A percentile compares a stretch with the other conserved stretches of the same genome.
phyloP scores from a whole-genome alignment of 2,797 vertebrate species.

The Coreius guichenoti region DNA sequence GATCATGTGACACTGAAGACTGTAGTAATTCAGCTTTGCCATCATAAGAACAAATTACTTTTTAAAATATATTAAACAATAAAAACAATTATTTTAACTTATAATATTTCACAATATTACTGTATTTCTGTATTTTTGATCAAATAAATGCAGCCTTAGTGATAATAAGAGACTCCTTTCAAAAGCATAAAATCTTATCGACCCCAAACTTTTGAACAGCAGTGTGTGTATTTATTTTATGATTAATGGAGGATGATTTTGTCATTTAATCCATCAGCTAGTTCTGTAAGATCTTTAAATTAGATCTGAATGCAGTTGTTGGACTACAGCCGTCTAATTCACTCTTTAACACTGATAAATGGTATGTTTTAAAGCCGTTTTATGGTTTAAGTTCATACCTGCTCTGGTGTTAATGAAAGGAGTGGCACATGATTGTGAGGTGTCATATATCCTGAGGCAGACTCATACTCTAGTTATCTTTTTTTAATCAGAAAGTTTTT shows the following conservation, averaged over 20 bases:
- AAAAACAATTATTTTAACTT: background rate
- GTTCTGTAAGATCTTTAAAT: background rate
- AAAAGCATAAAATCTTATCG: background rate
- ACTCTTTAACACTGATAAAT: background rate
- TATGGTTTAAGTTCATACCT: conserved; percentile 16
- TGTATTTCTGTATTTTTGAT: background rate
- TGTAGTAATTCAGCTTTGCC: background rate
- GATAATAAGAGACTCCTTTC: background rate
- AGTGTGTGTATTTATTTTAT: background rate
- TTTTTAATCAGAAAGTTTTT: conserved; percentile 1
- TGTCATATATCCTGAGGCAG: conserved; percentile 36
- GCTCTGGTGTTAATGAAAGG: conserved; percentile 7
- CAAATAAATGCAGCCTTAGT: no score
- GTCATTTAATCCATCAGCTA: background rate
- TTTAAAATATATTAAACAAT: background rate
- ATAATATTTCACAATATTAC: background rate
- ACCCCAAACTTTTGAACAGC: background rate
- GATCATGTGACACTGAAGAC: background rate
- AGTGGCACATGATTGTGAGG: conserved; percentile 21
- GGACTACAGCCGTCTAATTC: background rate
- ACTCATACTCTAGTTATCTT: conserved; percentile 7
- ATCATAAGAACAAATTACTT: background rate
- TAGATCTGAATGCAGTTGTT: background rate
- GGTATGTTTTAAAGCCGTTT: background rate
- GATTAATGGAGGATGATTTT: background rate